A percentile compares a stretch with the other conserved stretches of the same genome.
Evolutionary conservation across 2,113 vertebrate species (phyloP).

Genomic region (Brachyhypopomus occidentalis): DNA sequence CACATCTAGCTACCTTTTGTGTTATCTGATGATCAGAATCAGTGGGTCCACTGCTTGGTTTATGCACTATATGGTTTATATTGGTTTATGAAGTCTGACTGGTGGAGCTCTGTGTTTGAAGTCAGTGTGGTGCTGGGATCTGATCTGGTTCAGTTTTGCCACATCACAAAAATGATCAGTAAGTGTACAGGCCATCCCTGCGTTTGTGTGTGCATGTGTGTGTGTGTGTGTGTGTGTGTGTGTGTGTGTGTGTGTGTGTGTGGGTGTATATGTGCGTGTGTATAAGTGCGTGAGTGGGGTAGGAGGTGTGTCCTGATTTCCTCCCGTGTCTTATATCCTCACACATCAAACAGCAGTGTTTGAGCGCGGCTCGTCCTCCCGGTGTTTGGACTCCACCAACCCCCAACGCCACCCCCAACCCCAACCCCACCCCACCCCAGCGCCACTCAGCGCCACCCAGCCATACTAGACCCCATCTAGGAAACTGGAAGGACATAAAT

Average conservation of each 20-base stretch:
- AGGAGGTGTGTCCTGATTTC: constrained; percentile 30
- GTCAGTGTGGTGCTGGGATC: too few relatives aligned
- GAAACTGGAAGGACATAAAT: too few relatives aligned
- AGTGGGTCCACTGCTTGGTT: too few relatives aligned
- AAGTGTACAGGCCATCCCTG: constrained; percentile 12
- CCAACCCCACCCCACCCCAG: too few relatives aligned
- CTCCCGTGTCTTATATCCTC: constrained; percentile 55
- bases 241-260: not conserved
- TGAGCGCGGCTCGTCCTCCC: constrained; percentile 57
- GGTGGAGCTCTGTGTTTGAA: not conserved
- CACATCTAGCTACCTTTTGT: constrained; percentile 1
- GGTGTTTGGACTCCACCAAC: not conserved
- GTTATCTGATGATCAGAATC: not conserved
- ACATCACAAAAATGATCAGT: not conserved
- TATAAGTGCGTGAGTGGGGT: constrained; percentile 7
- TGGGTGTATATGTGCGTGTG: constrained; percentile 11
- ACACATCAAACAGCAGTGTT: constrained; percentile 62
- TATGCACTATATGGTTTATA: too few relatives aligned
- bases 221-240: constrained; percentile 18
- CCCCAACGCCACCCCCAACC: too few relatives aligned
- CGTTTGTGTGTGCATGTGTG: constrained; percentile 28
- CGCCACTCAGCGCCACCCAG: too few relatives aligned
- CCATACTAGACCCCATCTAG: too few relatives aligned
- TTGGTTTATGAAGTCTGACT: not conserved
- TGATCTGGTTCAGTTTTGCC: too few relatives aligned